A percentile compares a stretch with the other conserved stretches of the same genome.
These are phyloP conservation scores for Callospermophilus lateralis DNA, from an alignment of 2,113 vertebrate genomes.

Conservation along the genomic window DNA sequence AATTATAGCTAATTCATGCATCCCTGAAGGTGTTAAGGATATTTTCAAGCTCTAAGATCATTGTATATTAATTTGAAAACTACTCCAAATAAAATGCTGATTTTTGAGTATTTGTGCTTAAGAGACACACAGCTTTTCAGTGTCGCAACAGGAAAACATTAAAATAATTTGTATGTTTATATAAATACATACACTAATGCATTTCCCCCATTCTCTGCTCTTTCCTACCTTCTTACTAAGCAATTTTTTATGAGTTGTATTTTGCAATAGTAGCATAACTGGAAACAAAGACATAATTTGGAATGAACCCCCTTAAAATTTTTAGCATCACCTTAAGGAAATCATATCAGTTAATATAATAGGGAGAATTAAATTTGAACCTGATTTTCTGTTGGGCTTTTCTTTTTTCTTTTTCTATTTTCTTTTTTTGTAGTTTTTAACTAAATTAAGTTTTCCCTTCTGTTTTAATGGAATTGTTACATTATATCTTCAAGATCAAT, in stretches of 20 bases:
- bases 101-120: constrained; percentile 32
- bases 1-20: not conserved
- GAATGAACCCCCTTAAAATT: not conserved
- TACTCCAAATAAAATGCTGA: not conserved
- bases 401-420: too few relatives aligned
- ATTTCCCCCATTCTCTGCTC: not conserved
- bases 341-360: not conserved
- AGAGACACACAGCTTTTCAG: not conserved
- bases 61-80: constrained; percentile 15
- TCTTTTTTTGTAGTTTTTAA: not conserved
- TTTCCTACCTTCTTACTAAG: not conserved
- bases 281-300: not conserved
- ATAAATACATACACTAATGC: not conserved
- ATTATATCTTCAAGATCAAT: not conserved
- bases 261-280: not conserved
- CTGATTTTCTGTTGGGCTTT: not conserved
- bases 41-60: constrained; percentile 1
- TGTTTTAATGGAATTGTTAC: constrained; percentile 3
- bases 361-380: not conserved
- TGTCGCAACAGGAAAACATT: not conserved
- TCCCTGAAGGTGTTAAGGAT: not conserved
- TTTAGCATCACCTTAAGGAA: not conserved
- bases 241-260: not conserved
- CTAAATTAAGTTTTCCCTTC: not conserved
- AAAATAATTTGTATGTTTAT: not conserved